Base-by-base conservation (phyloP, 1,140 invertebrate species). In the Drosophila sucinea region DNA sequence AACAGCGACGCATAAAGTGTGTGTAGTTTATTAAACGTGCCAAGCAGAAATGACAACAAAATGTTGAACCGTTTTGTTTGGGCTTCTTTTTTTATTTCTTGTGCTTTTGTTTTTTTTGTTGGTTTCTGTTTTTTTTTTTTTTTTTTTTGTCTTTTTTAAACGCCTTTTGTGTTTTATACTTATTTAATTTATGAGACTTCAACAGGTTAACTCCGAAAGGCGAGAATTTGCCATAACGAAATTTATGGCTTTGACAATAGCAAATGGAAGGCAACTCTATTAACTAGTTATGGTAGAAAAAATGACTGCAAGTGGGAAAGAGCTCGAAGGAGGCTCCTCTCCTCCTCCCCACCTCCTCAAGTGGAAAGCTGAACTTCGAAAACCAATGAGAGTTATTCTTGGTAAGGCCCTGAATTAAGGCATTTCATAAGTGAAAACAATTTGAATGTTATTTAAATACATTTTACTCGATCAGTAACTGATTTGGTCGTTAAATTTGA, bases 11-110 rank as follows among this genome's bases (percentile, higher is more conserved):
- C 64, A 71, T 63, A 75, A 66, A 83, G 62, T 80, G 85, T 84
- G 77, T 87, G 80, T 85, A 78, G 84, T 89, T 87, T 87, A 87
- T 87, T 87, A 87, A 89, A 86, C 81, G 84, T 68, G 75, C 67
- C 75, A 47, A 56, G 56, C 66, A 77, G 77, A 77, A 77, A 75
- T 77, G 73, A 77, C 73, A 77, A 89, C 83, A 86, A 79, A 62
- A 62, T 67, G 64, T 75, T 71, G 73, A 64, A 65, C 60, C 69
- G 35, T 64, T 77, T 60, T 70, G 41, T 64, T 54, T 30, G 54
- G 54, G 54, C 29, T 60, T 30, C 51, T 54, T 58, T 61, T 54
- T 61, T 33, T 40, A 11, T 41, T 51, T 30, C n/a, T 51, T 29
- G 30, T 4, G 29, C 11, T 7, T 51, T 38, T 10, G 7, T 29